Evolutionary conservation across 2,888 invertebrate species (phyloP), one percentile per base, ranked within the genome.

Genomic region (Scrobipalpa atriplicella): DNA sequence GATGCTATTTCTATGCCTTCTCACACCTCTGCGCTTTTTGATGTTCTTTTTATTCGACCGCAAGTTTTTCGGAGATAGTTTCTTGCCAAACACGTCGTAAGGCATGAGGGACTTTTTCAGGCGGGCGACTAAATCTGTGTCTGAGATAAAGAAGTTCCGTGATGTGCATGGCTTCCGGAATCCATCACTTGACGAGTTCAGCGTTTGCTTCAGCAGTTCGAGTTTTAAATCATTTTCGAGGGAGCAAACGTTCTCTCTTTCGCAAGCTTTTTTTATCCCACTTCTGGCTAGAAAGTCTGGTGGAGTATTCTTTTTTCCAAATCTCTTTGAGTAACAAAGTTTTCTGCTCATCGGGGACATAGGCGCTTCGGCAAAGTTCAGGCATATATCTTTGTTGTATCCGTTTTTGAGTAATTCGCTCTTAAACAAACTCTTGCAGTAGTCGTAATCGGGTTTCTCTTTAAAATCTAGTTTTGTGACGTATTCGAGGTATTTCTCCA

Each of bases 371-470:
- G 86, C 80, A 75, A 94, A 94, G 77, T 94, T 94, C 2, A 93
- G 73, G 8, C 73, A 78, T 18, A 85, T 71, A 41, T 87, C 87
- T 72, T 87, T 90, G 67, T 86, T 88, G 71, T 75, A 89, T 8
- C 94, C 94, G 71, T 93, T 93, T 67, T 94, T 93, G 56, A 93
- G 83, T 51, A 96, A 88, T 72, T 96, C 96, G 68, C 93, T 94
- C 72, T 89, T 93, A 74, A 98, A 95, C 43, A 97, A 83, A 71
- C 92, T 94, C 73, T 95, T 94, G 76, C 95, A 96, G 71, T 94
- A 94, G 19, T 94, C 93, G 82, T 97, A 98, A 81, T 97, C 95
- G 0, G 97, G 98, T 75, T 94, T 93, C 70, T 96, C 95, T 64
- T 95, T 95, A 80, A 96, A 97, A 41, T 95, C 94, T 54, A 98